phyloP scores from a whole-genome alignment of 2,113 vertebrate genomes.

The Corapipo altera region DNA sequence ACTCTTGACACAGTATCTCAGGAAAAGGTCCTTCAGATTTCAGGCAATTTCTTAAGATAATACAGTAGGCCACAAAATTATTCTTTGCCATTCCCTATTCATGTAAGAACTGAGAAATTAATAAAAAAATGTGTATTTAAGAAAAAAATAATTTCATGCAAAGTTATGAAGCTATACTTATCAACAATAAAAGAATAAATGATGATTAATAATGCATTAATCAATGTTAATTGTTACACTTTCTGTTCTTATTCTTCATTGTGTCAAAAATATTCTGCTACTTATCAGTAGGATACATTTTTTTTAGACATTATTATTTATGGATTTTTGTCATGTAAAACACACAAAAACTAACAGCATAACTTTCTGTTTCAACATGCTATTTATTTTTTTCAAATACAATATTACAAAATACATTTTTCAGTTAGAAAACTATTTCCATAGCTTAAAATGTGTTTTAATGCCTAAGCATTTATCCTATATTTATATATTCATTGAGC shows the following conservation, averaged over 20 bases:
- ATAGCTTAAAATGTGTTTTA: not conserved
- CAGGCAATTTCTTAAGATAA: not conserved
- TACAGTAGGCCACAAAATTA: not conserved
- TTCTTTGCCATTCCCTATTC: not conserved
- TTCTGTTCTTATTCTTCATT: not conserved
- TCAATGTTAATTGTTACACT: not conserved
- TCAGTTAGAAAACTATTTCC: not conserved
- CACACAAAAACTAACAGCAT: not conserved
- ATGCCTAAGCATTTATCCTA: not conserved
- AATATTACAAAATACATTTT: not conserved
- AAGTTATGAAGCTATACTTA: not conserved
- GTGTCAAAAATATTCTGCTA: not conserved
- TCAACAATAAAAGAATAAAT: not conserved
- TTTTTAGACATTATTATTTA: not conserved
- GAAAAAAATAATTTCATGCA: not conserved
- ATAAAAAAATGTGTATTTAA: not conserved
- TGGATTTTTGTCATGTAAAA: not conserved
- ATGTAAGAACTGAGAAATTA: not conserved
- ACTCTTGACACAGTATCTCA: not conserved
- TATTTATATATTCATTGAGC: not conserved
- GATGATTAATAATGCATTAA: not conserved
- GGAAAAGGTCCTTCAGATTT: not conserved
- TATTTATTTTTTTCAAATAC: not conserved
- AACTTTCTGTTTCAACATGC: not conserved
- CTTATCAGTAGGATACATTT: not conserved